These are phyloP conservation scores for Euzophera pinguis DNA, from an alignment of 2,888 invertebrate genomes.

Conservation along the genomic window DNA sequence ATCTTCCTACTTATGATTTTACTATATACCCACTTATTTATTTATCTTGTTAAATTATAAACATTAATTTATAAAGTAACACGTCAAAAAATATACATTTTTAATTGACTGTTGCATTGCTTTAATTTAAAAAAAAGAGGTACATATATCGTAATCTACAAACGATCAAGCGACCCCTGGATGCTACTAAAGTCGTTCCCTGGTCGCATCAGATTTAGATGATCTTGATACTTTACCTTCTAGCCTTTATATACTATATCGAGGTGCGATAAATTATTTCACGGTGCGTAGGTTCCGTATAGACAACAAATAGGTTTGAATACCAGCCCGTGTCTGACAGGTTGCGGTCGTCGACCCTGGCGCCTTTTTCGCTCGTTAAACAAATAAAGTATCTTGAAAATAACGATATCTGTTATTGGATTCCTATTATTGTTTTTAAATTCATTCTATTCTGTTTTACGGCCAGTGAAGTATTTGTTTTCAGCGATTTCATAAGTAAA, in stretches of 20 bases:
- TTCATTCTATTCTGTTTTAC: too few species aligned
- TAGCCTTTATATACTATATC: neutral
- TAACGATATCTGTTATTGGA: constrained; percentile 21
- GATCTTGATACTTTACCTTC: neutral
- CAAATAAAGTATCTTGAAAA: constrained; percentile 26
- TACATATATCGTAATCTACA: too few species aligned
- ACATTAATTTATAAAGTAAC: too few species aligned
- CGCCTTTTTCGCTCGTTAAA: constrained; percentile 28
- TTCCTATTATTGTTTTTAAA: constrained; percentile 8
- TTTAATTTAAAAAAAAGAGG: too few species aligned
- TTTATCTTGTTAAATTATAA: too few species aligned
- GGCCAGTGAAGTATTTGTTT: constrained; percentile 12
- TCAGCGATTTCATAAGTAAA: constrained; percentile 11
- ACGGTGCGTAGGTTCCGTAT: constrained; percentile 47
- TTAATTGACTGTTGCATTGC: too few species aligned
- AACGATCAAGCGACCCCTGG: too few species aligned
- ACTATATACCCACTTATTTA: too few species aligned
- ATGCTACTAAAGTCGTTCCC: too few species aligned
- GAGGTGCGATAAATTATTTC: constrained; percentile 64
- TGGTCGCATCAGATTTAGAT: too few species aligned
- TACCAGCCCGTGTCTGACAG: constrained; percentile 20
- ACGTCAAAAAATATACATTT: too few species aligned
- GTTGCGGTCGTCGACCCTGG: constrained; percentile 24
- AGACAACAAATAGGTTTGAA: constrained; percentile 24
- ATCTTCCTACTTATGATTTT: too few species aligned